Base-by-base conservation (phyloP, 2,113 vertebrate genomes). In the Dermatemys mawii region DNA sequence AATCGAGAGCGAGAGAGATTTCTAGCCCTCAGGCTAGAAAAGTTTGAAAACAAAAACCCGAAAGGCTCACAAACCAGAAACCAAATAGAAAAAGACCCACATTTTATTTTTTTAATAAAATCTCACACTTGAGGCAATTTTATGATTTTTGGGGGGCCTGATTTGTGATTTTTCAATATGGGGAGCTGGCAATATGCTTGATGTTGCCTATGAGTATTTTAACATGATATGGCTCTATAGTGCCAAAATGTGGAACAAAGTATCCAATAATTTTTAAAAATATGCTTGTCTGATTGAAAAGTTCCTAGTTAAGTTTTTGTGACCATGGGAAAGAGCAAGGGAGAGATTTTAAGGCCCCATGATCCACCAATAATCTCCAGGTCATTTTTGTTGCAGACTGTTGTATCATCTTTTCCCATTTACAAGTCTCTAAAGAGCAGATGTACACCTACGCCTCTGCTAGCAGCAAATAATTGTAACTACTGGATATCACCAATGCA, bases 1-100 rank as follows among this genome's bases (percentile, higher is more conserved):
- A 2, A 10, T 67, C 27, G 86, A 87, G 2, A 49, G 76, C 85
- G 54, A 55, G 21, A 55, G 12, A 35, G 11, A 19, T 29, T 81
- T 55, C 29, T 79, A 49, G 10, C 85, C 48, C 90, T 63, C 14
- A 14, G 35, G 32, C 29, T 63, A 19, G 24, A 78, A 38, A 87
- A 83, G 9, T 0, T 0, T 12, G 44, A 80, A 49, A 55, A 19
- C 0, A 2, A 35, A 10, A 51, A 35, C 38, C 35, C n/a, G 27
- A 63, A 53, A 73, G 29, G 4, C 32, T 63, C 73, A 55, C 86
- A 93, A 91, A 84, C 0, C 9, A 44, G 35, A 54, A 2, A 54
- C 2, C 6, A 73, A 83, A 94, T 78, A 8, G 3, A 55, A 78
- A 89, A 7, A 53, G n/a, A 24, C 38, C 22, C 32, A 1, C 2